Percentiles rank a stretch among this genome's conserved stretches.
These are phyloP conservation scores for Micromys minutus DNA, from an alignment of 2,113 vertebrate species.

Conservation along the genomic window DNA sequence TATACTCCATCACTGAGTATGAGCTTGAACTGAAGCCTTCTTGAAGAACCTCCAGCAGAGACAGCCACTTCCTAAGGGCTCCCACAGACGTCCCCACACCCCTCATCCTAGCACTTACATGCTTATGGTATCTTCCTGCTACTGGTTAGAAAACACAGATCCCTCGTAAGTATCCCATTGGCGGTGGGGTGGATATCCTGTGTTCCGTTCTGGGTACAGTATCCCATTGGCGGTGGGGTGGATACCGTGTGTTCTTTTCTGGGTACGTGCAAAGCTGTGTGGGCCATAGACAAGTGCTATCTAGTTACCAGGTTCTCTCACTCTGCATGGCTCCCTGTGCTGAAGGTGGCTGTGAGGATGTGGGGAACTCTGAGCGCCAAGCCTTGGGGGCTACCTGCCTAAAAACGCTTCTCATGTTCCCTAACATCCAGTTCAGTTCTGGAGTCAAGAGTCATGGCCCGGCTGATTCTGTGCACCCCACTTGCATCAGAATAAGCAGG, in stretches of 20 bases:
- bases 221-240: background rate
- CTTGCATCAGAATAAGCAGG: background rate
- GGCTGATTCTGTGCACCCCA: background rate
- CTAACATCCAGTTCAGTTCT: background rate
- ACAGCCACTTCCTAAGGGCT: background rate
- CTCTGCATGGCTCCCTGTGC: rapidly evolving
- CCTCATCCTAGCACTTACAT: background rate
- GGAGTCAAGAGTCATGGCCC: background rate
- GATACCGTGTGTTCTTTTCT: background rate
- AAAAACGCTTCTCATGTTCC: background rate
- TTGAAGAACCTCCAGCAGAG: background rate
- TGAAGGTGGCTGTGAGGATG: background rate
- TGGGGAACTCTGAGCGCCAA: background rate
- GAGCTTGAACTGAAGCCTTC: background rate
- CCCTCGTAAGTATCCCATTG: background rate
- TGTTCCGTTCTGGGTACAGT: background rate
- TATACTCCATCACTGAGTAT: background rate
- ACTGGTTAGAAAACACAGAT: background rate
- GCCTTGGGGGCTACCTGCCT: background rate
- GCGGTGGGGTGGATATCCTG: no score
- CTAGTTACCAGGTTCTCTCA: background rate
- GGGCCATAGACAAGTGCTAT: no score
- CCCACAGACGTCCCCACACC: background rate
- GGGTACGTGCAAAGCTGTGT: background rate
- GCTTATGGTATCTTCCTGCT: rapidly evolving